Evolutionary conservation across 2,888 invertebrate genomes (phyloP).

Genomic region (Gymnosoma rotundatum): DNA sequence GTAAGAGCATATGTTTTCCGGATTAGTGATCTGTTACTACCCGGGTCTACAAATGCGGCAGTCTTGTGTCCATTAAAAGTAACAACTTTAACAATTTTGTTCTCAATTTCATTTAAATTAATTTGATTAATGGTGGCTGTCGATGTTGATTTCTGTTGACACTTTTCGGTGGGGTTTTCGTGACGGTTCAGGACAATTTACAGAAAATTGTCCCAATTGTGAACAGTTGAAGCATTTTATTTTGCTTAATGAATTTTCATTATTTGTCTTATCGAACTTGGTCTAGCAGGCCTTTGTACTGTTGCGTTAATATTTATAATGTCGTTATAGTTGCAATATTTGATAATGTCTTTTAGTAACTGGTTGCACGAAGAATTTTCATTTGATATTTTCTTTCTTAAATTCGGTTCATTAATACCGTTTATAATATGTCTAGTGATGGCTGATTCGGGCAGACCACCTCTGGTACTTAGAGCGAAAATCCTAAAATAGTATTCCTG

Average conservation of each 20-base stretch:
- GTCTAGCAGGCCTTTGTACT: not conserved
- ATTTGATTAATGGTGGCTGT: slow-evolving; percentile 17
- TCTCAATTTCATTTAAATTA: slow-evolving; percentile 4
- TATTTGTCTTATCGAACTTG: not conserved
- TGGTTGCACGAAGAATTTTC: slow-evolving; percentile 35
- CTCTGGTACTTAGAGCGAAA: slow-evolving; percentile 47
- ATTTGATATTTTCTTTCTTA: slow-evolving; percentile 55
- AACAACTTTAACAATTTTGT: slow-evolving; percentile 16
- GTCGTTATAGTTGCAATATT: slow-evolving; percentile 56
- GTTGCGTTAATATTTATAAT: slow-evolving; percentile 20
- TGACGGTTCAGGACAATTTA: slow-evolving; percentile 56
- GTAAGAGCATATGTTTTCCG: slow-evolving; percentile 48
- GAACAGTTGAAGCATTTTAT: slow-evolving; percentile 34
- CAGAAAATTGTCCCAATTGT: slow-evolving; percentile 26
- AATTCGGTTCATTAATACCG: slow-evolving; percentile 62
- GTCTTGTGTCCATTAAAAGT: slow-evolving; percentile 5
- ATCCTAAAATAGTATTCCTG: slow-evolving; percentile 64
- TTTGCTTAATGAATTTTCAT: not conserved
- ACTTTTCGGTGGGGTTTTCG: slow-evolving; percentile 19
- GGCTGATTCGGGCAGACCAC: slow-evolving; percentile 55
- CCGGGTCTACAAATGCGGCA: slow-evolving; percentile 54
- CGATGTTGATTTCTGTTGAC: slow-evolving; percentile 2
- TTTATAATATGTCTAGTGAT: slow-evolving; percentile 65
- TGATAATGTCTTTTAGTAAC: slow-evolving; percentile 44
- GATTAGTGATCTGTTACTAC: slow-evolving; percentile 47